These are phyloP conservation scores for Drosophila trichaetosa DNA, from an alignment of 2,888 invertebrate genomes.

Conservation along the genomic window DNA sequence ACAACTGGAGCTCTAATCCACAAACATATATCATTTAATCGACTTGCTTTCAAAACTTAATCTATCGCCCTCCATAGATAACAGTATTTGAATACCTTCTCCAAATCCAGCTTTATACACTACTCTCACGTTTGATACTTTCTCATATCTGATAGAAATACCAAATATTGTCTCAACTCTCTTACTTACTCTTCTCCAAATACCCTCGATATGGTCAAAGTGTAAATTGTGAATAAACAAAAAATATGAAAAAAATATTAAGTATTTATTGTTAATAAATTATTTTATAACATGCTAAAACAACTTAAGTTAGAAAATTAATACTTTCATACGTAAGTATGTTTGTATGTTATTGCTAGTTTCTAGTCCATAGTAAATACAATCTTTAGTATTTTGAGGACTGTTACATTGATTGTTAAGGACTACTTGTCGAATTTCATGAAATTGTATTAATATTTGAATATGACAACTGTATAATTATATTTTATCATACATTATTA, in stretches of 20 bases:
- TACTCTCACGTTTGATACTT: background rate
- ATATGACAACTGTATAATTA: slow-evolving; percentile 33
- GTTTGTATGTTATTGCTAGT: slow-evolving; percentile 42
- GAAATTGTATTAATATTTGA: slow-evolving; percentile 33
- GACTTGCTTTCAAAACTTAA: slow-evolving; percentile 50
- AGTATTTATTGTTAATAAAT: slow-evolving; percentile 53
- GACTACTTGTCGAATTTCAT: slow-evolving; percentile 40
- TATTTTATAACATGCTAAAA: slow-evolving; percentile 27
- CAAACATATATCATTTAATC: slow-evolving; percentile 3
- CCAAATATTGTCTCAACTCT: slow-evolving; percentile 17
- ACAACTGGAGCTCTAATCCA: background rate
- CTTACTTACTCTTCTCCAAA: slow-evolving; percentile 12
- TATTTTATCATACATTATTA: slow-evolving; percentile 35
- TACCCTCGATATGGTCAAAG: slow-evolving; percentile 30
- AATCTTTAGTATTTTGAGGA: slow-evolving; percentile 42
- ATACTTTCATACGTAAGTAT: slow-evolving; percentile 18
- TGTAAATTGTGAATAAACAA: slow-evolving; percentile 41
- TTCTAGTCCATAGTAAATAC: slow-evolving; percentile 56
- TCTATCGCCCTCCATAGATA: slow-evolving; percentile 53
- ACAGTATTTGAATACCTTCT: slow-evolving; percentile 45
- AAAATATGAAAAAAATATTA: slow-evolving; percentile 12
- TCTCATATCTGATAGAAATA: slow-evolving; percentile 8
- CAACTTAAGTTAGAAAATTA: slow-evolving; percentile 22
- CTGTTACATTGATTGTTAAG: slow-evolving; percentile 57
- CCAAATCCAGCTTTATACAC: slow-evolving; percentile 5